A percentile compares a stretch with the other conserved stretches of the same genome.
phyloP scores from a whole-genome alignment of 1,140 invertebrate species.

The Papilio xuthus region DNA sequence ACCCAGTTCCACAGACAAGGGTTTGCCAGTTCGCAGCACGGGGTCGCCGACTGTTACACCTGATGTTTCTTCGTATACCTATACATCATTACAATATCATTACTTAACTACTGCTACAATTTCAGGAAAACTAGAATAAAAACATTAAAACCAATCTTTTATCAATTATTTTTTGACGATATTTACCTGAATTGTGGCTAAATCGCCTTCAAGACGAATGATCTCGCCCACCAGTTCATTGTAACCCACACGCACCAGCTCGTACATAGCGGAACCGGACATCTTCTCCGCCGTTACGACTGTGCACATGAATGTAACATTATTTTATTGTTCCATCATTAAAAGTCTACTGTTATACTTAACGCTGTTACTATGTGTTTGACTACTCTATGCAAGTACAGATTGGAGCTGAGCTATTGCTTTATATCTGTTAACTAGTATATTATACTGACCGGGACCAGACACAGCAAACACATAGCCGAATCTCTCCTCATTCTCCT shows the following conservation, averaged over 20 bases:
- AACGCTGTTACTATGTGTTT: too few relatives aligned
- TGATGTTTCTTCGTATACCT: constrained; percentile 99
- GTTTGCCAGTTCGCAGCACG: constrained; percentile 98
- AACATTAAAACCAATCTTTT: background rate
- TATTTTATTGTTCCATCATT: too few relatives aligned
- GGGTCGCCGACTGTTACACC: constrained; percentile 99
- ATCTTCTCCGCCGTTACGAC: constrained; percentile 99
- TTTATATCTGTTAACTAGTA: background rate
- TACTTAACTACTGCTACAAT: too few relatives aligned
- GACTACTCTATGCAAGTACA: too few relatives aligned
- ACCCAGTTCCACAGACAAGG: constrained; percentile 98
- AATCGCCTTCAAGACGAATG: constrained; percentile 99
- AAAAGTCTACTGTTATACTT: too few relatives aligned
- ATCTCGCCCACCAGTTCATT: constrained; percentile 99
- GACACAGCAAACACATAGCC: constrained; percentile 98
- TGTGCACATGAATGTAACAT: background rate
- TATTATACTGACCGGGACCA: constrained; percentile 91
- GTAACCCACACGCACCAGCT: constrained; percentile 99
- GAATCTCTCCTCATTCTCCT: constrained; percentile 93
- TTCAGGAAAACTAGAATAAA: too few relatives aligned
- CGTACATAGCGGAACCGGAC: constrained; percentile 99
- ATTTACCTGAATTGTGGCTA: constrained; percentile 97
- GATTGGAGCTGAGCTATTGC: too few relatives aligned
- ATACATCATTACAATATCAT: too few relatives aligned
- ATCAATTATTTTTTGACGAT: background rate